Base-by-base conservation (phyloP, 1,140 invertebrate genomes). In the Zaprionus ghesquierei region DNA sequence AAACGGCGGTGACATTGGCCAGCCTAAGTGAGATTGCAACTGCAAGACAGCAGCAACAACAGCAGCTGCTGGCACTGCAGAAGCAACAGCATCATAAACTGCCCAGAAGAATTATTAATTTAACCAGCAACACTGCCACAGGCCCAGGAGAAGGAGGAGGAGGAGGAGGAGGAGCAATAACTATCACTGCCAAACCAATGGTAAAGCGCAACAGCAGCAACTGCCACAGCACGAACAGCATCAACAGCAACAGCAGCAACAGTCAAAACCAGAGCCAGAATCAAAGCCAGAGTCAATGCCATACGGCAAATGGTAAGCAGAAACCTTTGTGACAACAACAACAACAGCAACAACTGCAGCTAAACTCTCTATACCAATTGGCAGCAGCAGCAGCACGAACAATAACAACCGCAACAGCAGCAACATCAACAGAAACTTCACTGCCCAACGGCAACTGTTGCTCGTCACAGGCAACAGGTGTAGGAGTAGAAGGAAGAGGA, bases 1-100 rank as follows among this genome's bases (percentile, higher is more conserved):
- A 91, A 59, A 90, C 90, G 51, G 90, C 90, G 25, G 90, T 91
- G 49, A 91, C 90, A 54, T 72, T 91, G 68, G 90, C 90, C 65
- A 91, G 64, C 49, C 62, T 91, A 58, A 87, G 90, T 71, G 90
- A 91, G 63, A 91, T 91, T 58, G 82, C 90, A 46, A 78, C 89
- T 29, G 90, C 79, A 13, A 85, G 73, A n/a, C 81, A 85, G 56
- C 81, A 86, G 41, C 81, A 85, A 54, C 81, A 85, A 44, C 76
- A 64, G 51, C 60, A 85, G 55, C 74, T 77, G 56, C 69, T 86
- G 22, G 69, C 79, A 41, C 38, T 77, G 56, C 71, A 71, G 12
- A 73, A 84, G 25, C 78, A 79, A 55, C 84, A 78, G 23, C 75
- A 79, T 50, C 74, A 66, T 10, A 82, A 79, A 76, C 64, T 80